phyloP scores from a whole-genome alignment of 2,113 vertebrate genomes.

The Salvelinus namaycush region DNA sequence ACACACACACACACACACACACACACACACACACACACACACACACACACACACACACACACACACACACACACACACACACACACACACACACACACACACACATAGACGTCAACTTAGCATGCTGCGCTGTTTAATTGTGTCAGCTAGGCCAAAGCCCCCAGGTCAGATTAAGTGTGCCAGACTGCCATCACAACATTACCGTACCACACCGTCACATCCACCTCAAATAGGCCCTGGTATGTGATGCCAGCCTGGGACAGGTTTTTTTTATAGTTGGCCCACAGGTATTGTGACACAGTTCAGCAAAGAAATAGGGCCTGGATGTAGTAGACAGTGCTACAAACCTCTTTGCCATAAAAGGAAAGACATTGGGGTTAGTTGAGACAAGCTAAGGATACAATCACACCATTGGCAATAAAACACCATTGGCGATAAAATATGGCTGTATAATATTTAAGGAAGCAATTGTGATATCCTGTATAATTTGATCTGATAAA shows the following conservation, averaged over 20 bases:
- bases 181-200: background rate
- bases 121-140: constrained; percentile 42
- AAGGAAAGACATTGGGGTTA: background rate
- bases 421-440: background rate
- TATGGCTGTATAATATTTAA: background rate
- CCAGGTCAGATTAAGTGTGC: constrained; percentile 25
- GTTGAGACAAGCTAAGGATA: background rate
- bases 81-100: constrained; percentile 29
- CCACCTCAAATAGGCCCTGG: background rate
- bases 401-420: background rate
- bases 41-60: too few relatives aligned
- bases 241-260: too few relatives aligned
- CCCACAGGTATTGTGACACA: constrained; percentile 22
- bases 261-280: constrained; percentile 32
- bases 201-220: background rate
- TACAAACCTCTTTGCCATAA: background rate
- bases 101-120: constrained; percentile 42
- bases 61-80: background rate
- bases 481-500: background rate
- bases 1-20: constrained; percentile 1
- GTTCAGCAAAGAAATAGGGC: background rate
- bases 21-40: too few relatives aligned
- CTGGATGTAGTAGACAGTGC: background rate
- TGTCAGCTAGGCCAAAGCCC: constrained; percentile 36
- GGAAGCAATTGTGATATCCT: background rate